Evolutionary conservation across 1,140 invertebrate species (phyloP).

Genomic region (Drosophila sucinea): DNA sequence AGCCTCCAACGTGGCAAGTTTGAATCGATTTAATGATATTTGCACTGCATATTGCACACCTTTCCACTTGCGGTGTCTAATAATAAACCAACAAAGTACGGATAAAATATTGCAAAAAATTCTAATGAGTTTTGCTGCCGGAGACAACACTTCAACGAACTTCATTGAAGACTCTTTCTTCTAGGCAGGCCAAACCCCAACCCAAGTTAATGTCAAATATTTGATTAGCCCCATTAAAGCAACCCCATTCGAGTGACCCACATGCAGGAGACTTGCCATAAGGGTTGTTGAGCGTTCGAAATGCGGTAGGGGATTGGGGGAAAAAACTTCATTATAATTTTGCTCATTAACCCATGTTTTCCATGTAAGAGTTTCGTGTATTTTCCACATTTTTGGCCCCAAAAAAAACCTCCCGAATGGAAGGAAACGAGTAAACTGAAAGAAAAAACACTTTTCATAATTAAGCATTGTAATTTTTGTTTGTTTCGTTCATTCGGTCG

Average conservation of each 20-base stretch:
- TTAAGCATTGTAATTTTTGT: conserved; percentile 77
- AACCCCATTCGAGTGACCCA: conserved; percentile 56
- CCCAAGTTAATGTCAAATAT: conserved; percentile 74
- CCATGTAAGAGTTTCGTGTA: conserved; percentile 50
- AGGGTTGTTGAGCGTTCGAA: conserved; percentile 46
- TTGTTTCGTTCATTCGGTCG: conserved; percentile 42
- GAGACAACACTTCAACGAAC: conserved; percentile 50
- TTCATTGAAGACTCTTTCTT: conserved; percentile 29
- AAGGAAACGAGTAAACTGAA: conserved; percentile 11
- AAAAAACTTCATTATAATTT: conserved; percentile 78
- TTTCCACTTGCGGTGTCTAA: background rate
- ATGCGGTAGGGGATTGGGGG: background rate
- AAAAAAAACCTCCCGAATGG: conserved; percentile 24
- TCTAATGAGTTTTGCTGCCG: conserved; percentile 49
- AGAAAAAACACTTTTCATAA: conserved; percentile 75
- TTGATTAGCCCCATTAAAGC: conserved; percentile 75
- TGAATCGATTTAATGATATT: background rate
- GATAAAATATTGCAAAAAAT: conserved; percentile 14
- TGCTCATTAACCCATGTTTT: conserved; percentile 68
- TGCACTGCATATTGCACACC: background rate
- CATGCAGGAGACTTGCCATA: conserved; percentile 38
- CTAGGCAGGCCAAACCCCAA: conserved; percentile 1
- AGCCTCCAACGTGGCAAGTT: background rate
- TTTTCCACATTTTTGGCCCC: conserved; percentile 49
- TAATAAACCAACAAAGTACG: conserved; percentile 1